phyloP scores from a whole-genome alignment of 2,113 vertebrate genomes.

The Corydoras maculifer region DNA sequence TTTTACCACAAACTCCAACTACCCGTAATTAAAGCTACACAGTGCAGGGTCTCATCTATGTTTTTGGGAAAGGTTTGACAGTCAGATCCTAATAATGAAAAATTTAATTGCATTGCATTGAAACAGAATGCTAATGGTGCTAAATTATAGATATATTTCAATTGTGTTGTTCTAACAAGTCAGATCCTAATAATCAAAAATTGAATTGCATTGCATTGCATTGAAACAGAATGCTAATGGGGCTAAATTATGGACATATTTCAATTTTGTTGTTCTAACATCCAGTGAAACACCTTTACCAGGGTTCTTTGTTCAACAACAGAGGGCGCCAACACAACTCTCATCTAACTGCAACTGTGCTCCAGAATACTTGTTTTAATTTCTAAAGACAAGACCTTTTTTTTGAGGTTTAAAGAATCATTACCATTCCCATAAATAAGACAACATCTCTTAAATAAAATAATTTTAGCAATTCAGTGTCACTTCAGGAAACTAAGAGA shows the following conservation, averaged over 20 bases:
- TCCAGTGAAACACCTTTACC: too few species aligned
- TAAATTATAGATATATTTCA: background rate
- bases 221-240: background rate
- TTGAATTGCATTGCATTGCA: too few species aligned
- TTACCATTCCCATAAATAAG: too few species aligned
- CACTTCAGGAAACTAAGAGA: background rate
- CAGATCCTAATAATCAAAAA: too few species aligned
- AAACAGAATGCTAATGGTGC: background rate
- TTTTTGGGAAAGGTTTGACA: too few species aligned
- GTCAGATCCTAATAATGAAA: too few species aligned
- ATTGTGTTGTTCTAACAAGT: background rate
- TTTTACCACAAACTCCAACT: too few species aligned
- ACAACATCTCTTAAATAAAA: background rate
- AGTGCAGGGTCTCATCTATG: too few species aligned
- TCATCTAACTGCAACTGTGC: background rate
- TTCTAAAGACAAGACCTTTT: too few species aligned
- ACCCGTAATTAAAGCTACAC: too few species aligned
- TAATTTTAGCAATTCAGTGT: conserved; percentile 29
- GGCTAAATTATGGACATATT: background rate
- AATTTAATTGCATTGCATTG: background rate
- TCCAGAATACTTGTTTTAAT: too few species aligned
- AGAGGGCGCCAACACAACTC: conserved; percentile 28
- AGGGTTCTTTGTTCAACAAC: conserved; percentile 7
- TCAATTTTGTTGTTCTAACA: background rate
- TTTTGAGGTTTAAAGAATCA: too few species aligned